phyloP scores from a whole-genome alignment of 2,888 invertebrate genomes.

The Pinctada fucata region DNA sequence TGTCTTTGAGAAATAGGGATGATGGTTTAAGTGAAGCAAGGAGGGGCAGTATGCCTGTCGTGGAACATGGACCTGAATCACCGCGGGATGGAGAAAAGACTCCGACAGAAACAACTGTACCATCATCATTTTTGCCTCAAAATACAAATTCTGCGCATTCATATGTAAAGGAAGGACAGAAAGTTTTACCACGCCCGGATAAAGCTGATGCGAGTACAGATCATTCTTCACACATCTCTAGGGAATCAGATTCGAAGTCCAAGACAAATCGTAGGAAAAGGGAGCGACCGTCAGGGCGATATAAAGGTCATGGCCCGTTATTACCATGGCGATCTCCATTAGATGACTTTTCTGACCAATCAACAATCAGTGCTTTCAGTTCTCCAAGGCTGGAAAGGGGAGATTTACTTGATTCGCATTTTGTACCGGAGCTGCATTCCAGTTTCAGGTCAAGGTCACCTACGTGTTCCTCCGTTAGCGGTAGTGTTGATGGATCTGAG shows the following conservation, averaged over 20 bases:
- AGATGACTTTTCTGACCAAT: conserved; percentile 30
- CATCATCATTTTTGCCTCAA: not conserved
- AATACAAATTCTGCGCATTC: not conserved
- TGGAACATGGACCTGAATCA: too few relatives aligned
- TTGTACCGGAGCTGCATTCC: not conserved
- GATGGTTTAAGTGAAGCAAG: not conserved
- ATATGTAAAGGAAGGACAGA: conserved; percentile 34
- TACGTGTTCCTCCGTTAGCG: not conserved
- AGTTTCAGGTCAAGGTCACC: conserved; percentile 1
- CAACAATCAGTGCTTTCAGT: conserved; percentile 21
- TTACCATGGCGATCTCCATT: conserved; percentile 20
- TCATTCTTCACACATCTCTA: too few relatives aligned
- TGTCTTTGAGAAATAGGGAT: not conserved
- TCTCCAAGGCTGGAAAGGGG: not conserved
- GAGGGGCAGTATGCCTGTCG: too few relatives aligned
- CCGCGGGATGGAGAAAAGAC: not conserved
- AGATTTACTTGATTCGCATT: not conserved
- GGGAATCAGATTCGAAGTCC: not conserved
- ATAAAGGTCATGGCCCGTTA: conserved; percentile 3
- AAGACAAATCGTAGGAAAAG: not conserved
- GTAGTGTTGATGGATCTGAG: conserved; percentile 22
- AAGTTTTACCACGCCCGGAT: conserved; percentile 21
- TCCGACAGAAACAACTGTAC: not conserved
- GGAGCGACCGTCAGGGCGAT: not conserved
- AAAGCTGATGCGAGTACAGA: not conserved